Evolutionary conservation across 2,113 vertebrate species (phyloP), one percentile per base, ranked within the genome.

Genomic region (Nibea albiflora): DNA sequence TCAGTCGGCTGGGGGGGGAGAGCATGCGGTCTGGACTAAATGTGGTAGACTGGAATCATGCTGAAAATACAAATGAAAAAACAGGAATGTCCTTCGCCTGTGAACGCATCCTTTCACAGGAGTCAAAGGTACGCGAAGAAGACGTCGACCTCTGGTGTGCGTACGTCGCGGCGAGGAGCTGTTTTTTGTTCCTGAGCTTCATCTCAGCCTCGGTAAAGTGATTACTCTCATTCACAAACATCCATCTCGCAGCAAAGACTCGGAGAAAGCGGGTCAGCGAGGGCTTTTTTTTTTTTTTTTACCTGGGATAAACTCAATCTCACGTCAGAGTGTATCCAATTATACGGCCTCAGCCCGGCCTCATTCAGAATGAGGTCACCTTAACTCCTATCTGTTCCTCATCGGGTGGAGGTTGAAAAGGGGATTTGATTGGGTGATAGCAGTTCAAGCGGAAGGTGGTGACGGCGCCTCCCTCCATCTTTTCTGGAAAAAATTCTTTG

Each of bases 301-400:
- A 84, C 82, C 83, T 83, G 69, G 19, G 70, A 82, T 91, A 91
- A 92, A 90, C 86, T 88, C 86, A 83, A 88, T 92, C 83, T 89
- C 78, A 73, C 64, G 62, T 82, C 87, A 70, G 87, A 85, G 62
- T 82, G 77, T 76, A 78, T 89, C 83, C 84, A 89, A 88, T 92
- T 87, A 90, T 88, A 74, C 78, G 31, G 56, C 58, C 61, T 61
- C 11, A 60, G 35, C 35, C 39, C 78, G 15, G 67, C 79, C 56
- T 80, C 77, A 76, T 83, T 90, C 80, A 85, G 73, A 66, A 14
- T 11, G 61, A 81, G 91, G 90, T 92, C 91, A 92, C 91, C 88
- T 88, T 79, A 87, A 42, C 85, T 83, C 79, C 72, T 85, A 86
- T 89, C 91, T 81, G 56, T 12, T 50, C 77, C 85, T 76, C 85